phyloP scores from a whole-genome alignment of 2,888 invertebrate species.

The Ernsta delagoae region DNA sequence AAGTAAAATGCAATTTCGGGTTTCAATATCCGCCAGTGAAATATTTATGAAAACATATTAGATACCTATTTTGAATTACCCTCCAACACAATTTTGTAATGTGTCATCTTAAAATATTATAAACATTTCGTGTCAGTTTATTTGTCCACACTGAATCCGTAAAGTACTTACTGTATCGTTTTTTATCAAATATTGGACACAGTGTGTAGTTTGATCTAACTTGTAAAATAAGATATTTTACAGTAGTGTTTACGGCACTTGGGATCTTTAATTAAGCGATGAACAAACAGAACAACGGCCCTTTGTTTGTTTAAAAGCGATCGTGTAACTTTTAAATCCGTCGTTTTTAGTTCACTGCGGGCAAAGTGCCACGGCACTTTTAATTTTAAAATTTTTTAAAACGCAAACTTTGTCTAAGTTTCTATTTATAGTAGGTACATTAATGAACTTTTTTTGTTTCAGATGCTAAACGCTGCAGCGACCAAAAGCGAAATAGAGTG shows the following conservation, averaged over 20 bases:
- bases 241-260: neutral
- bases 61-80: no score
- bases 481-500: neutral
- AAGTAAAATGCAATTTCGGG: no score
- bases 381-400: neutral
- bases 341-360: neutral
- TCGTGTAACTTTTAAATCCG: conserved; percentile 6
- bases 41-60: no score
- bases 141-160: no score
- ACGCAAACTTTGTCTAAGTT: no score
- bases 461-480: conserved; percentile 15
- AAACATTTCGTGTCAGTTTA: no score
- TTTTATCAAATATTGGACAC: no score
- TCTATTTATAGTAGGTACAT: neutral
- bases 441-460: conserved; percentile 20
- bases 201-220: no score
- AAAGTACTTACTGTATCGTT: no score
- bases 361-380: neutral
- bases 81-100: no score
- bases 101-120: no score
- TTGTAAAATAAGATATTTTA: neutral
- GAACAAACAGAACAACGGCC: neutral
- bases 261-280: conserved; percentile 9
- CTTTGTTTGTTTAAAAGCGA: neutral
- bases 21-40: no score